Evolutionary conservation across 2,888 invertebrate genomes (phyloP).

Genomic region (Dicyrtomina minuta): DNA sequence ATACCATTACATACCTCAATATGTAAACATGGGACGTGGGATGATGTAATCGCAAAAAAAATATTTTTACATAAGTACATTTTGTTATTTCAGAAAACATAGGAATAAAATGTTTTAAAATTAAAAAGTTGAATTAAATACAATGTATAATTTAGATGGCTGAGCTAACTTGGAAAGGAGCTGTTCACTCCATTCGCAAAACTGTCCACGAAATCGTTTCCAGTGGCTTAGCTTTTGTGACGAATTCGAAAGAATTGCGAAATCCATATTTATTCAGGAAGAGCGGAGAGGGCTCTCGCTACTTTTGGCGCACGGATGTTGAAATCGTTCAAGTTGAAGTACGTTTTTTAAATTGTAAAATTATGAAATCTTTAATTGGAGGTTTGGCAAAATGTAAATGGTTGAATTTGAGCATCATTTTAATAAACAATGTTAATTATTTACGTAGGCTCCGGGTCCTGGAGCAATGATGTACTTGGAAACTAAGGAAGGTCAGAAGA

Average conservation of each 20-base stretch:
- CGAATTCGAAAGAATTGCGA: slow-evolving; percentile 39
- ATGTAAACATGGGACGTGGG: too few relatives aligned
- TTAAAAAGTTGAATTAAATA: not conserved
- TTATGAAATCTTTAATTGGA: not conserved
- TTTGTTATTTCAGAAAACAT: not conserved
- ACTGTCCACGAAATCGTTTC: slow-evolving; percentile 36
- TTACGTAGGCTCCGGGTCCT: not conserved
- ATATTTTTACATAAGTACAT: too few relatives aligned
- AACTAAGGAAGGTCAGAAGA: slow-evolving; percentile 27
- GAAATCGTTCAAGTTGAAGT: slow-evolving; percentile 38
- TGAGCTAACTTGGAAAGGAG: slow-evolving; percentile 36
- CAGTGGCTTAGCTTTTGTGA: slow-evolving; percentile 39
- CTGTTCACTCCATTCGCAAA: slow-evolving; percentile 42
- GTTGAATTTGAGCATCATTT: too few relatives aligned
- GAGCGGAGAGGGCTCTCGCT: slow-evolving; percentile 25
- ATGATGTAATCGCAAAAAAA: too few relatives aligned
- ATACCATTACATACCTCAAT: too few relatives aligned
- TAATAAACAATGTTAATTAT: too few relatives aligned
- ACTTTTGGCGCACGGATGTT: slow-evolving; percentile 40
- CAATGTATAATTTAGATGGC: slow-evolving; percentile 18
- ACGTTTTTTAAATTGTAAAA: not conserved
- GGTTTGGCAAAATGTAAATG: not conserved
- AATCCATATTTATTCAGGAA: slow-evolving; percentile 41
- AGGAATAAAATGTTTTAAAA: not conserved
- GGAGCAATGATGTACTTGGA: slow-evolving; percentile 31